Base-by-base conservation (phyloP, 1,140 invertebrate species). In the Euura saliciscinereae region DNA sequence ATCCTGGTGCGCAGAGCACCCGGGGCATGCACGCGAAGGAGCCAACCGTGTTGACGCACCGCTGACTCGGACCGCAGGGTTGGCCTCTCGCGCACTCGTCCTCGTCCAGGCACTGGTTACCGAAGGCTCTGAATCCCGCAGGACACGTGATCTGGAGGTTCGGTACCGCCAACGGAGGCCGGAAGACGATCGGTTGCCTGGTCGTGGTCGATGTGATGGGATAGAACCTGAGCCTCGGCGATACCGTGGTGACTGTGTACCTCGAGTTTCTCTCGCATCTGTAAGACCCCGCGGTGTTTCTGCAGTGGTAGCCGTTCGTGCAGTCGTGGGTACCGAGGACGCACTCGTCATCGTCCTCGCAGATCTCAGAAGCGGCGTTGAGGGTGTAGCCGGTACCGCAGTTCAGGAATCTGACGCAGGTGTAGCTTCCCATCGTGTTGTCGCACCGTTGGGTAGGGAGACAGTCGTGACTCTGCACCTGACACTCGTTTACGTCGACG, bases 371-470 rank as follows among this genome's bases (percentile, higher is more conserved):
- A 7, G 92, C 91, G 6, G 94, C 93, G 81, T 99, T 98, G 3
- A 99, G 85, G 0, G 97, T 98, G 81, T 99, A 99, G 0, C 98
- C 98, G 0, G 97, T 99, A 0, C 98, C 98, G 86, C 98, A 99
- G 1, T 94, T 93, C 42, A 94, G 90, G 44, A 93, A 93, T 64
- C 95, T 83, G 11, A 96, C 92, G 82, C 97, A 98, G 11, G 92
- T 89, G 82, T 91, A 98, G 7, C 95, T 96, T 2, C 96, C 96
- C 42, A 96, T 89, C 0, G 94, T 97, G 80, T 98, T 98, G 82
- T 97, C 95, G 82, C 96, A 98, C 45, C 96, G 86, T 83, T 97
- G 95, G 4, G 90, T 91, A 4, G 90, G 82, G 0, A 91, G 66
- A 75, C 92, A 94, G 43, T 82, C 84, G 76, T 93, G 89, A 65